Percentiles rank a stretch among this genome's conserved stretches.
Evolutionary conservation across 2,797 vertebrate species (phyloP).

Genomic region (Orientallactaga sibirica): DNA sequence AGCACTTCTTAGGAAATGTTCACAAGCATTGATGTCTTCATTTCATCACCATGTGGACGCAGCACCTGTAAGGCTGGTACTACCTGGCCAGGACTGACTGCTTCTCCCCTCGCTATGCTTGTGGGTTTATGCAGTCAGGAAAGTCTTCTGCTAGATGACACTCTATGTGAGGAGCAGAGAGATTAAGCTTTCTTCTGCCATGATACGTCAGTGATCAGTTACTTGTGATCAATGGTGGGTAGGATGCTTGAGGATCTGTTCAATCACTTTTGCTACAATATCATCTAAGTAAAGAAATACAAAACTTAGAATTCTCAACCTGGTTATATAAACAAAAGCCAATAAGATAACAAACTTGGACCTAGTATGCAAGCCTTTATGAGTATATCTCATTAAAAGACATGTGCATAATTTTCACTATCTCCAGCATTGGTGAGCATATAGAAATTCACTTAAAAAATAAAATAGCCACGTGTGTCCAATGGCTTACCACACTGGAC

Average conservation of each 20-base stretch:
- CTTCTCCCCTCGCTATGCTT: not conserved
- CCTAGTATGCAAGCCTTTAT: not conserved
- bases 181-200: not conserved
- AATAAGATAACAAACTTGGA: not conserved
- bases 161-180: not conserved
- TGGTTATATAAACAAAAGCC: not conserved
- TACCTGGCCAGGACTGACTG: not conserved
- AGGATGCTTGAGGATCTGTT: not conserved
- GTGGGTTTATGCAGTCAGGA: not conserved
- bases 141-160: not conserved
- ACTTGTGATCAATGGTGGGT: not conserved
- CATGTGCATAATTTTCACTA: not conserved
- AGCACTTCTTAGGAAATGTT: constrained; percentile 25
- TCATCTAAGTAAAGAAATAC: not conserved
- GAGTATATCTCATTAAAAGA: constrained; percentile 12
- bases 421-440: constrained; percentile 14
- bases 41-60: not conserved
- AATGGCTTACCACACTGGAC: not conserved
- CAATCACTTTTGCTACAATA: constrained; percentile 15
- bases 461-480: not conserved
- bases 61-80: not conserved
- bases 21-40: not conserved
- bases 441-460: constrained; percentile 31
- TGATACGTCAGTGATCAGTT: not conserved
- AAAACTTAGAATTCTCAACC: not conserved